Base-by-base conservation (phyloP, 2,888 invertebrate species). In the Ornithoptera priamus region DNA sequence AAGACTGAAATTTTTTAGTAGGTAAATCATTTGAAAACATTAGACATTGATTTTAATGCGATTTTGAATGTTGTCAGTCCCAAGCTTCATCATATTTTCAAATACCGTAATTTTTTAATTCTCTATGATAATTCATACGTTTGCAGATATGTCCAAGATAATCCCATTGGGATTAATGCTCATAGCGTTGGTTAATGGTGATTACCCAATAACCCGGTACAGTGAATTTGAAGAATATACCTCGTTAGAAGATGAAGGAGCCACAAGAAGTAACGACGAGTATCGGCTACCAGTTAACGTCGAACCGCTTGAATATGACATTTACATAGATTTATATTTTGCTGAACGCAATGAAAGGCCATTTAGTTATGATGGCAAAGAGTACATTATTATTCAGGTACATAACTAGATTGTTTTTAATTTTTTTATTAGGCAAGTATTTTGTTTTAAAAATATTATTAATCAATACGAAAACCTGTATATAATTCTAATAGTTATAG, bases 251-350 rank as follows among this genome's bases (percentile, higher is more conserved):
- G 78, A 79, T 22, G 62, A 70, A 12, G 42, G 62, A 18, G 59
- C 72, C 0, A 69, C 78, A 1, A 85, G 86, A 66, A 85, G 79
- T 61, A 68, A 75, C 0, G 81, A 87, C 15, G 71, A 63, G 64
- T 92, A 91, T 72, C 84, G 92, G 57, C 73, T 92, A 15, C 92
- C 92, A 1, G 75, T 79, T 64, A 87, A 77, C 67, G 87, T 92
- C 0, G 68, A 85, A 0, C 92, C 92, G n/a, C 65, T 89, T 12
- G 85, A 86, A 36, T 92, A 92, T 66, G 89, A 92, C 63, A 85
- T 92, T 61, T 82, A 81, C 61, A 84, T 92, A 7, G 89, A 92
- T 73, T 76, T 92, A 0, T 90, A 80, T 71, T 92, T 92, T 53
- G 81, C 80, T 68, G 92, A 90, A 70, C 81, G 83, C 57, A 75